Evolutionary conservation across 2,888 invertebrate species (phyloP).

Genomic region (Poecilobothrus nobilitatus): DNA sequence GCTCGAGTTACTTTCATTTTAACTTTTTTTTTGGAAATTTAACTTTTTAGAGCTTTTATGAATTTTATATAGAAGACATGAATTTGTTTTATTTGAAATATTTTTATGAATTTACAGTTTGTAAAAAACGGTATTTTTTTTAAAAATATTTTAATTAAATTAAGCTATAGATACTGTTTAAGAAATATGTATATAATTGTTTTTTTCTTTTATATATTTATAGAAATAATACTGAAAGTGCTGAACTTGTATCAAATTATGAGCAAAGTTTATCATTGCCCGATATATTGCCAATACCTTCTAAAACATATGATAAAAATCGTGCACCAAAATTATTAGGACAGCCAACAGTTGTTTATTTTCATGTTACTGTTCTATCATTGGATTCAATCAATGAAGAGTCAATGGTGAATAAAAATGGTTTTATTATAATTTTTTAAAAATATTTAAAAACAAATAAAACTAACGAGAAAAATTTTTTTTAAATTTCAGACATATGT

Average conservation of each 20-base stretch:
- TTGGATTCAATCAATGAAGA: constrained; percentile 93
- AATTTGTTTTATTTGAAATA: too few species aligned
- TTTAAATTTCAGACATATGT: constrained; percentile 67
- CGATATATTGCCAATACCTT: constrained; percentile 74
- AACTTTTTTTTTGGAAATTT: too few species aligned
- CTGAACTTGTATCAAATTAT: constrained; percentile 41
- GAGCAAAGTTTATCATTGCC: constrained; percentile 67
- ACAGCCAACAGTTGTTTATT: constrained; percentile 81
- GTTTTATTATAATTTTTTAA: not conserved
- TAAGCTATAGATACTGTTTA: too few species aligned
- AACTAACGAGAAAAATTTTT: constrained; percentile 7
- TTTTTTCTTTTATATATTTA: too few species aligned
- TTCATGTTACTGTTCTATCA: constrained; percentile 82
- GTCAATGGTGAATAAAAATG: constrained; percentile 57
- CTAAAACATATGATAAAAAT: constrained; percentile 84
- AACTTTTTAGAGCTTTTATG: too few species aligned
- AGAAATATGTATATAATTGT: too few species aligned
- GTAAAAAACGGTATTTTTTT: too few species aligned
- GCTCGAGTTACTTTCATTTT: too few species aligned
- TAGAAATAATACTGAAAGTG: constrained; percentile 41
- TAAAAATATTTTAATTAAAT: too few species aligned
- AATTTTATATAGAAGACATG: too few species aligned
- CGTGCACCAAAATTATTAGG: constrained; percentile 77
- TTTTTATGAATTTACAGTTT: too few species aligned
- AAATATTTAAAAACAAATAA: constrained; percentile 3